Evolutionary conservation across 2,113 vertebrate genomes (phyloP), one percentile per base, ranked within the genome.

Genomic region (Sceloporus tristichus): DNA sequence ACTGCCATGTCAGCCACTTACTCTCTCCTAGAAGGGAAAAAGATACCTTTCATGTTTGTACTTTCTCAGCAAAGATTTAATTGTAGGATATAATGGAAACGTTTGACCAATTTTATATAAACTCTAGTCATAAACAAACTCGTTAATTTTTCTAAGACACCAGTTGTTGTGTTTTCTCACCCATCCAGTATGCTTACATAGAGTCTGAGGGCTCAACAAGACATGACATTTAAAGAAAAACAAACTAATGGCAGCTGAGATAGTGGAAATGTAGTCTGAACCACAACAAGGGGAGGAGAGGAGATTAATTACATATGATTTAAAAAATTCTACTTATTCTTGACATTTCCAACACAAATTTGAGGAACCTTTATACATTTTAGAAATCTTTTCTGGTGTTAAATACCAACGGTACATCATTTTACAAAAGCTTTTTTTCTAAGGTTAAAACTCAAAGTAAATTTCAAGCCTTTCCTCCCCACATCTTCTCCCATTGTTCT

Each of bases 21-120:
- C 16, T 66, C 38, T 79, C 54, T 88, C 10, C 7, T 9, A 25
- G 16, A 9, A 10, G 9, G 11, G 59, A 62, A 62, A 62, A 68
- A 83, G 53, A 27, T 14, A 59, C 42, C 48, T 62, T 75, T 27
- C 40, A 21, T 83, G 38, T 66, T 18, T 79, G 7, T 34, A 65
- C 79, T 87, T 74, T 59, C 27, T 27, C 83, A 74, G 34, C 19
- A 85, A 89, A 65, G 11, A 38, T 85, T 65, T 85, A 79, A 79
- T 74, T 85, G 68, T 25, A 85, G 13, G 66, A 25, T 85, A 29
- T 19, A 78, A 76, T 48, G 40, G 66, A 80, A 71, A 62, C 53
- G 34, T 14, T 79, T 59, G 40, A 34, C 23, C 71, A 79, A 48
- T 21, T 73, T 38, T 78, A 23, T 40, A 23, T 79, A 84, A 74